Base-by-base conservation (phyloP, 2,113 vertebrate species). In the Mastomys natalensis region DNA sequence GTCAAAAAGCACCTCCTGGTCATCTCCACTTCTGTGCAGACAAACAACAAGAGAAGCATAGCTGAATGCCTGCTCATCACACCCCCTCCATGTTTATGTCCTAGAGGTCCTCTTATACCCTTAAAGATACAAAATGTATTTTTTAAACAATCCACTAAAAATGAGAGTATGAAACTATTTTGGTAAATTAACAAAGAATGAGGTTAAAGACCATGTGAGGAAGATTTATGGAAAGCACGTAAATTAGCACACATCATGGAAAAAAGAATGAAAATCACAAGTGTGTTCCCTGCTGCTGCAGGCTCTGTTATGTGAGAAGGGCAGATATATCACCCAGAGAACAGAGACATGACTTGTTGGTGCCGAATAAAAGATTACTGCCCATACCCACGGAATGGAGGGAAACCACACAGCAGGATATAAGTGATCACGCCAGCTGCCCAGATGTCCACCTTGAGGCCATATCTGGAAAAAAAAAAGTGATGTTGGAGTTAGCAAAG, bases 361-460 rank as follows among this genome's bases (percentile, higher is more conserved):
- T 62, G 73, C 95, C 96, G 70, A 98, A 96, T 40, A 80, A 82
- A 85, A 96, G 89, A 95, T 80, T 55, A 94, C 87, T 77, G 97
- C 92, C 98, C 99, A 37, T 99, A 99, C 99, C 99, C 99, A 98
- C 99, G 99, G 97, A 99, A 99, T 0, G 99, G 99, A 98, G 99
- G 99, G 97, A 99, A 99, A 51, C 99, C 99, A 98, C 99, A 99
- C 73, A 99, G 99, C 96, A 99, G 99, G 90, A 99, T 99, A 97
- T 99, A 99, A 88, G 99, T 99, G 97, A 99, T 99, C 80, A 99
- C 99, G 15, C 99, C 99, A 19, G 99, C 99, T 58, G 99, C 99
- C 99, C 99, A 99, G 98, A 99, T 99, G 98, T 99, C 99, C 97
- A 99, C 99, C 97, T 99, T 99, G 96, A 99, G 98, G 97, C 99